Evolutionary conservation across 2,797 vertebrate genomes (phyloP), one percentile per base, ranked within the genome.

Genomic region (Sebastes oblongus): DNA sequence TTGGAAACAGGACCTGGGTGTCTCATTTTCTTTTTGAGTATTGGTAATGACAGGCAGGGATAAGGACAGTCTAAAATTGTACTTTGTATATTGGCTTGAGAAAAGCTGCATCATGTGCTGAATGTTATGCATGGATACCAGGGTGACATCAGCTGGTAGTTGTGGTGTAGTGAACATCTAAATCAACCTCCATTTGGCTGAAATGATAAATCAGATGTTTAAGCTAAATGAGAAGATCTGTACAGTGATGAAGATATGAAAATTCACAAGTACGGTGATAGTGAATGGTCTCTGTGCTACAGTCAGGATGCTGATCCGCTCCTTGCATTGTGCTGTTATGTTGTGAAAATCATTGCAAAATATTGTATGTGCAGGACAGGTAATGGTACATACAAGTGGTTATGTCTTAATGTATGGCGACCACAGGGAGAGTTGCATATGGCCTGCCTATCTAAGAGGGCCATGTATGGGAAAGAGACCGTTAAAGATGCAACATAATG

Each of bases 101-200:
- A 42, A 70, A 72, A 54, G 20, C 60, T 39, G 24, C 42, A 56
- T 22, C n/a, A 1, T 56, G 24, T 34, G 24, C 6, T 55, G 56
- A n/a, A 18, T 55, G 0, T 61, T 62, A 2, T 70, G 2, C 22
- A 34, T 50, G 8, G 22, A 70, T 74, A 20, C 10, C 46, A 75
- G 42, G 55, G 73, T 70, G 86, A 83, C 91, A 84, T 80, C 88
- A 52, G 9, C 78, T 89, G 87, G 89, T 73, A 8, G 62, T 1
- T 27, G 62, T 25, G 32, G 42, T 59, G 81, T 74, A 88, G 22
- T 81, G 80, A 81, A 76, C 6, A 61, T 39, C 9, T 58, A 30
- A 42, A 39, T 54, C 24, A 39, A 39, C n/a, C 20, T 80, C 25
- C 5, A 20, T 27, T 64, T 29, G 3, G 7, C 20, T 66, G 9